A percentile compares a stretch with the other conserved stretches of the same genome.
Evolutionary conservation across 1,140 invertebrate genomes (phyloP).

Genomic region (Penaeus chinensis): DNA sequence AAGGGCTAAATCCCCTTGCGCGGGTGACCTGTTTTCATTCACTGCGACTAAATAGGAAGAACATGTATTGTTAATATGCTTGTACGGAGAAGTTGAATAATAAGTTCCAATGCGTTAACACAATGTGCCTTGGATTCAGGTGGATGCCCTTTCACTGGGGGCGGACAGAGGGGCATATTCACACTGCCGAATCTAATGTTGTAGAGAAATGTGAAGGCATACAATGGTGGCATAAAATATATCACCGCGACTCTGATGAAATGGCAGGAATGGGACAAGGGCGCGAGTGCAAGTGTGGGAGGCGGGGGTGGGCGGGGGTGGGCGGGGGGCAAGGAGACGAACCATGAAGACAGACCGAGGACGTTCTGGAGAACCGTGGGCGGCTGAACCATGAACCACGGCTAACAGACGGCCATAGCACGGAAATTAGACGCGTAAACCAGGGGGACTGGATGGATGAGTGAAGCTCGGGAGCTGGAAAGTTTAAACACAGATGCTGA

Average conservation of each 20-base stretch:
- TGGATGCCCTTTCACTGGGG: conserved; percentile 43
- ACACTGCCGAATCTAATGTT: conserved; percentile 27
- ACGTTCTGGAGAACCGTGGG: too few relatives aligned
- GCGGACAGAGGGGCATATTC: conserved; percentile 28
- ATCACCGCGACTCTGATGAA: conserved; percentile 40
- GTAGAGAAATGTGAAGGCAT: conserved; percentile 36
- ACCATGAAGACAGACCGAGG: too few relatives aligned
- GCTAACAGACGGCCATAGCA: too few relatives aligned
- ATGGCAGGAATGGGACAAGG: conserved; percentile 29
- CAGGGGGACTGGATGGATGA: too few relatives aligned
- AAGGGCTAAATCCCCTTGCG: conserved; percentile 36
- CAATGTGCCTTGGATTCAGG: conserved; percentile 54
- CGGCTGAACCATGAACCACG: too few relatives aligned
- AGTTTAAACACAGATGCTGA: too few relatives aligned
- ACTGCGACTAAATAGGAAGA: conserved; percentile 56
- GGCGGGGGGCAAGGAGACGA: not conserved
- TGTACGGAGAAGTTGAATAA: conserved; percentile 60
- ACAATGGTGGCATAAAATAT: conserved; percentile 53
- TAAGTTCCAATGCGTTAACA: conserved; percentile 60
- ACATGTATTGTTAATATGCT: conserved; percentile 62
- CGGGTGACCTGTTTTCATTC: conserved; percentile 52
- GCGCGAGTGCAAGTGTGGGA: not conserved
- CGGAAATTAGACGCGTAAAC: too few relatives aligned
- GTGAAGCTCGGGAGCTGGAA: too few relatives aligned
- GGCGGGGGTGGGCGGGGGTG: not conserved